Evolutionary conservation across 2,797 vertebrate genomes (phyloP).

Genomic region (Sebastes hubbsi): DNA sequence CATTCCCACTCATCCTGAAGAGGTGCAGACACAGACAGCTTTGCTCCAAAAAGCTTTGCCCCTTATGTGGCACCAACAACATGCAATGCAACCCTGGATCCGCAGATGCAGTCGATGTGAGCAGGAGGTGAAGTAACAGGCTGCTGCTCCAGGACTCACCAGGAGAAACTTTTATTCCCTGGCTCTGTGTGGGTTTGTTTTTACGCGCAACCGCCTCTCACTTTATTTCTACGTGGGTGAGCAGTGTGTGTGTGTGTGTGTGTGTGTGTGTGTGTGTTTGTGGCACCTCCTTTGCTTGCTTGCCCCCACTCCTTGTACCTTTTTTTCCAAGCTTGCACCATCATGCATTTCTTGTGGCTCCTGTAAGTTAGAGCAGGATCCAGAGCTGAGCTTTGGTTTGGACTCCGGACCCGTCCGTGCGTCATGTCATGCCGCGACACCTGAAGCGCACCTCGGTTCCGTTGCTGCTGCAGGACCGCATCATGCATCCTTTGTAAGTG

Average conservation of each 20-base stretch:
- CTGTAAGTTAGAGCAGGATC: constrained; percentile 67
- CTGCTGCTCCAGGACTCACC: constrained; percentile 38
- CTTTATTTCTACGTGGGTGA: constrained; percentile 74
- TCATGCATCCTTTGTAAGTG: constrained; percentile 68
- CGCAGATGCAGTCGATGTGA: constrained; percentile 35
- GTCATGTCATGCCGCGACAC: constrained; percentile 73
- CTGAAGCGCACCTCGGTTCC: constrained; percentile 63
- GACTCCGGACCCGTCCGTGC: constrained; percentile 54
- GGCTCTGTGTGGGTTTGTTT: neutral
- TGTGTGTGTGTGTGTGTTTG: constrained; percentile 1
- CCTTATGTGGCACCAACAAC: constrained; percentile 28
- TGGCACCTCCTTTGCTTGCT: constrained; percentile 72
- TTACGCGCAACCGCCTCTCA: constrained; percentile 46
- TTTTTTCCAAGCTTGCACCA: constrained; percentile 55
- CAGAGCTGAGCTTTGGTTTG: constrained; percentile 32
- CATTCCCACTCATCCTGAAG: constrained; percentile 33
- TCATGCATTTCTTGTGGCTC: constrained; percentile 67
- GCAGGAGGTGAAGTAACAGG: constrained; percentile 53
- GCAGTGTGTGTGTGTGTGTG: constrained; percentile 28
- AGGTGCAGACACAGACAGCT: constrained; percentile 40
- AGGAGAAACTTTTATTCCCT: constrained; percentile 51
- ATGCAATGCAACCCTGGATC: constrained; percentile 44
- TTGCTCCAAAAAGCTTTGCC: constrained; percentile 14
- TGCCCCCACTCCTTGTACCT: constrained; percentile 35
- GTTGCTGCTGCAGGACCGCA: constrained; percentile 46